These are phyloP conservation scores for Agonopterix alstromeriana DNA, from an alignment of 2,888 invertebrate genomes.

Conservation along the genomic window DNA sequence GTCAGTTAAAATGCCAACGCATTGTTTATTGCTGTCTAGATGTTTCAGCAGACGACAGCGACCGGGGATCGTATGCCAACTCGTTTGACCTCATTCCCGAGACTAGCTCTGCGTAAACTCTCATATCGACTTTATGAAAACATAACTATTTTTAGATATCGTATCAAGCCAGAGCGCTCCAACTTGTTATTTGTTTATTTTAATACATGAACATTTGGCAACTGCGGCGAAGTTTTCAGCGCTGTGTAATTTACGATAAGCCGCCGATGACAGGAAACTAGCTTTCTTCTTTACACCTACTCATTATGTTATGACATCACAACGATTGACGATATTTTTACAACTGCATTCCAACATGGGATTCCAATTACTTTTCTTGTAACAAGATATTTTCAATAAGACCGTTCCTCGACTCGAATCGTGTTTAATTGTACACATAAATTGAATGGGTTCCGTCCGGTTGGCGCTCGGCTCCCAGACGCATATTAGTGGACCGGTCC, in stretches of 20 bases:
- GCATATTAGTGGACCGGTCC: constrained; percentile 23
- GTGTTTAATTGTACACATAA: constrained; percentile 29
- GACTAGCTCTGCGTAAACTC: constrained; percentile 67
- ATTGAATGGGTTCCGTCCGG: constrained; percentile 31
- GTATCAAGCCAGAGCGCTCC: constrained; percentile 41
- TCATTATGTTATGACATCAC: too few species aligned
- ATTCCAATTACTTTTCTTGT: constrained; percentile 26
- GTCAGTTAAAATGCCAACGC: constrained; percentile 33
- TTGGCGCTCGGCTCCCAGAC: constrained; percentile 14
- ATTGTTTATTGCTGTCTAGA: constrained; percentile 49
- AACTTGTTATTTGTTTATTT: constrained; percentile 64
- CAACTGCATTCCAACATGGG: constrained; percentile 1
- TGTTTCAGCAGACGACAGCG: constrained; percentile 39
- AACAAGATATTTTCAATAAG: constrained; percentile 19
- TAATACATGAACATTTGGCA: constrained; percentile 60
- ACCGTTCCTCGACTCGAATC: neutral
- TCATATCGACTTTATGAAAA: constrained; percentile 69
- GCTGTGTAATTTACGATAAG: constrained; percentile 36
- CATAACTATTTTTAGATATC: constrained; percentile 63
- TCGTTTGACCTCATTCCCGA: constrained; percentile 68
- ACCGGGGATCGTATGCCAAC: constrained; percentile 59
- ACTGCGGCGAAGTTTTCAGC: constrained; percentile 31
- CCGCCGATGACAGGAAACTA: constrained; percentile 31
- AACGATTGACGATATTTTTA: neutral
- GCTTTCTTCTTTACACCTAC: constrained; percentile 11